Percentiles rank a stretch among this genome's conserved stretches.
Evolutionary conservation across 2,113 vertebrate genomes (phyloP).

Genomic region (Tiliqua scincoides): DNA sequence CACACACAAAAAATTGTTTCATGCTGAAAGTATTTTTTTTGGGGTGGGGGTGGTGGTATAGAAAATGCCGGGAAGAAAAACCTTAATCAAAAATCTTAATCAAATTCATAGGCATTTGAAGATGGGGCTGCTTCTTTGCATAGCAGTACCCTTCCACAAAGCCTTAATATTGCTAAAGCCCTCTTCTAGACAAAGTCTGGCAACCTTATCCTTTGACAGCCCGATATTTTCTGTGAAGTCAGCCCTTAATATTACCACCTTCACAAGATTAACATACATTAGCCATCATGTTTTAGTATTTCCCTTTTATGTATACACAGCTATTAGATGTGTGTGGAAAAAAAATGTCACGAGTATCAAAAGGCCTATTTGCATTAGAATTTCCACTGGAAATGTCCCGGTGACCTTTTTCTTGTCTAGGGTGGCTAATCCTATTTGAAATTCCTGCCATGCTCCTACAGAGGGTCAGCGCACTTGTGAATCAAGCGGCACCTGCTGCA

Average conservation of each 20-base stretch:
- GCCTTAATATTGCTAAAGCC: not conserved
- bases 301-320: slow-evolving; percentile 68
- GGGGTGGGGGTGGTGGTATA: too few species aligned
- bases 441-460: slow-evolving; percentile 74
- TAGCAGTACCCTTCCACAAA: not conserved
- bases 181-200: not conserved
- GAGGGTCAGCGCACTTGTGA: slow-evolving; percentile 72
- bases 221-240: slow-evolving; percentile 44
- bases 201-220: slow-evolving; percentile 38
- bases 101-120: not conserved
- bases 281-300: slow-evolving; percentile 70
- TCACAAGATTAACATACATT: slow-evolving; percentile 73
- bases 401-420: slow-evolving; percentile 81
- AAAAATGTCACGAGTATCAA: slow-evolving; percentile 71
- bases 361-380: slow-evolving; percentile 78
- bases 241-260: slow-evolving; percentile 47
- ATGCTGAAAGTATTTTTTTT: not conserved
- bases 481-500: slow-evolving; percentile 73
- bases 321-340: slow-evolving; percentile 54
- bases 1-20: not conserved
- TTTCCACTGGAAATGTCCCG: slow-evolving; percentile 83
- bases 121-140: not conserved
- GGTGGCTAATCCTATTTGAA: slow-evolving; percentile 82
- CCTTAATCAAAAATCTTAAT: not conserved
- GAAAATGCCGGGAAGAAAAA: not conserved